Percentiles rank a stretch among this genome's conserved stretches.
phyloP scores from a whole-genome alignment of 1,140 invertebrate genomes.

The Patella vulgata region DNA sequence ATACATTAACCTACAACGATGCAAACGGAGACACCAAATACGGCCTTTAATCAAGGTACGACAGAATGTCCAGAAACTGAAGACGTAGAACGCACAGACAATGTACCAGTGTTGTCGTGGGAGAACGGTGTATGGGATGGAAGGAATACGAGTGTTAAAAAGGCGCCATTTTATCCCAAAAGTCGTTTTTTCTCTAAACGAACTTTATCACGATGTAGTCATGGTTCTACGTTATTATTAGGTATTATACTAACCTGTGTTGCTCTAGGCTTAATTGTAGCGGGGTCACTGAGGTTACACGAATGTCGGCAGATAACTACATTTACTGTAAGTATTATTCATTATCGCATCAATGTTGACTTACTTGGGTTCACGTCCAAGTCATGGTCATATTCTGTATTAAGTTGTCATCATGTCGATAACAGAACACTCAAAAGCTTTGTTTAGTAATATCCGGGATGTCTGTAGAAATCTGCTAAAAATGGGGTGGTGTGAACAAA shows the following conservation, averaged over 20 bases:
- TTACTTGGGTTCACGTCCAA: too few relatives aligned
- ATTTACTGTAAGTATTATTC: too few relatives aligned
- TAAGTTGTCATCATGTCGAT: too few relatives aligned
- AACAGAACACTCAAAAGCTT: too few relatives aligned
- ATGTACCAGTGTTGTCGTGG: conserved; percentile 19
- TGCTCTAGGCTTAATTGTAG: conserved; percentile 16
- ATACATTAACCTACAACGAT: too few relatives aligned
- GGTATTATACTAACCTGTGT: conserved; percentile 10
- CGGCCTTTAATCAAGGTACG: too few relatives aligned
- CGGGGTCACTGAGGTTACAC: conserved; percentile 11
- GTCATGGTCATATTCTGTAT: too few relatives aligned
- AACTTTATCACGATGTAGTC: conserved; percentile 3
- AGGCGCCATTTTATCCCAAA: conserved; percentile 9
- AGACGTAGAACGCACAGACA: neutral
- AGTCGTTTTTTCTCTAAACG: neutral
- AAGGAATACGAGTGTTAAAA: conserved; percentile 4
- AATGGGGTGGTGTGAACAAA: too few relatives aligned
- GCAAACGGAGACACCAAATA: too few relatives aligned
- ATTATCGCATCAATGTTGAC: too few relatives aligned
- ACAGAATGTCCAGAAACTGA: neutral
- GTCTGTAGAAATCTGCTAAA: too few relatives aligned
- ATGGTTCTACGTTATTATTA: conserved; percentile 1
- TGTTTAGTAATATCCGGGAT: too few relatives aligned
- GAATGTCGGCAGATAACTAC: neutral
- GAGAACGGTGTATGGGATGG: conserved; percentile 12